Evolutionary conservation across 2,888 invertebrate species (phyloP), one percentile per base, ranked within the genome.

Genomic region (Gordius sp.): DNA sequence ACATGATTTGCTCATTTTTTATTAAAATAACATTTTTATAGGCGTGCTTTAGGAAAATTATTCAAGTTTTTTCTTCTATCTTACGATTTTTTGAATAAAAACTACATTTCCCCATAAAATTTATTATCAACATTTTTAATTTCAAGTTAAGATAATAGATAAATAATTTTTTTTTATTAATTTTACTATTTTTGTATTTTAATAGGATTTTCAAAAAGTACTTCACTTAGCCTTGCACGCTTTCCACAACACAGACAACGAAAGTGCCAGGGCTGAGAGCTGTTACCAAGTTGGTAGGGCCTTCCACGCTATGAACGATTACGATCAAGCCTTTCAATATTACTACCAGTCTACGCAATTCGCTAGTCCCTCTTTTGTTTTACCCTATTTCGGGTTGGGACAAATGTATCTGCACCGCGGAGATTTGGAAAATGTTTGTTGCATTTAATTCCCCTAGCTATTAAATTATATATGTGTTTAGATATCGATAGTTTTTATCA

Each of bases 381-480:
- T 99, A 58, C 97, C 97, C 0, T 85, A 87, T 72, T 99, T 86
- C 70, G 97, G 97, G 0, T 75, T 99, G 0, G 97, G 97, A 0
- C 97, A 99, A 70, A 93, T 99, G 89, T 93, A 97, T 68, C 87
- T 99, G 62, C 83, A 89, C 68, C 76, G 91, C 66, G 85, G 85
- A 0, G 93, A 97, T 66, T 78, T 80, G 1, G 87, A 89, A 60
- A 73, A 74, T 64, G 73, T 73, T 62, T 65, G 68, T 63, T 26
- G 18, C n/a, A n/a, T n/a, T n/a, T n/a, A n/a, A n/a, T n/a, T n/a
- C n/a, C n/a, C n/a, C n/a, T 33, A 33, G 8, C n/a, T 33, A 13
- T n/a, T 13, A 33, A 33, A 33, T 33, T 33, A 33, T 33, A 33
- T n/a, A 13, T 13, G n/a, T 33, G n/a, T 33, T 33, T 33, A 13